Base-by-base conservation (phyloP, 1,140 invertebrate genomes). In the Drosophila carrolli region DNA sequence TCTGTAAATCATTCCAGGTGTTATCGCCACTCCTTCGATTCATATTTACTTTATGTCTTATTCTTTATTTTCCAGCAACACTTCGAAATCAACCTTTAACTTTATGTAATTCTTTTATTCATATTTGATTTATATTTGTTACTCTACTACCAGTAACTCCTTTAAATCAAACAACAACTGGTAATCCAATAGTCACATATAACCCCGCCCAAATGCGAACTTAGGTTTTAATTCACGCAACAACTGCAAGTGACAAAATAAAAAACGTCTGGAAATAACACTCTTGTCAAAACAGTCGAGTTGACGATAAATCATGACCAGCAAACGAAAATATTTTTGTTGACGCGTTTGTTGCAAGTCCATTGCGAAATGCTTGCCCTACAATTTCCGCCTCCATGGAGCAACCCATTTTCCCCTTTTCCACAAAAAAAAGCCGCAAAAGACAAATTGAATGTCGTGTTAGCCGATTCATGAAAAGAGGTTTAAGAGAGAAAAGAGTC, bases 301-400 rank as follows among this genome's bases (percentile, higher is more conserved):
- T 63, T 63, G 75, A 73, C 81, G 61, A 85, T 84, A 84, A 84
- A 84, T 84, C 81, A 84, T 80, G 81, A 53, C 66, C 68, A 75
- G 46, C 76, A 61, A 80, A 77, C 76, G 54, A 67, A 80, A 76
- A 67, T 55, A 72, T 72, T 71, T 78, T 43, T 50, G 57, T 57
- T 55, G 43, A 59, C 73, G 47, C 41, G 16, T 55, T 58, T 40
- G 74, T 38, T 81, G 65, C 41, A 43, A 19, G 50, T 79, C 68
- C 53, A 71, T 72, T 72, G 68, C 68, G 44, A 72, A 72, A 72
- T 71, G 53, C 53, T 50, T 71, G 68, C 68, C 68, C 66, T 72
- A 72, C 68, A 72, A 72, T 71, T 71, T 71, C 66, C 66, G 50
- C 43, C 51, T 29, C 13, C 65, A 66, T 55, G 38, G 43, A 60